phyloP scores from a whole-genome alignment of 2,113 vertebrate genomes.

The Sinocyclocheilus anophthalmus region DNA sequence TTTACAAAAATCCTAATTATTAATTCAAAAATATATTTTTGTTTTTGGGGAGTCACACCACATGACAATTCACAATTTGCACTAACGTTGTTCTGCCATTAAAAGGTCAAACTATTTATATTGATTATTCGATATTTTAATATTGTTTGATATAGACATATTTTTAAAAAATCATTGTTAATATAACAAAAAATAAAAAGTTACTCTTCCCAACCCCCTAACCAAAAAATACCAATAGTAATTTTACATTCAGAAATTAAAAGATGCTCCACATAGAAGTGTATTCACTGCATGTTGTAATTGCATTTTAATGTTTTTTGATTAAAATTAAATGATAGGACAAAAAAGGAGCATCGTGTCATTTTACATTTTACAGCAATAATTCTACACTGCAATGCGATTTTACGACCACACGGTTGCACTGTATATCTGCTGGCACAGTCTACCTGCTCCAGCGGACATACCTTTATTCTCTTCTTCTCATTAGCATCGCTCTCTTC shows the following conservation, averaged over 20 bases:
- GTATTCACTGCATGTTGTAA: background rate
- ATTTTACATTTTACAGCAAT: background rate
- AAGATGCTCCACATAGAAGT: background rate
- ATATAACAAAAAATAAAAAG: background rate
- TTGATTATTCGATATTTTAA: too few relatives aligned
- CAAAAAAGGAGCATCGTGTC: background rate
- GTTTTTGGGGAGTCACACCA: background rate
- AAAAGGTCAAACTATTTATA: too few relatives aligned
- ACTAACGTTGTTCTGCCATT: background rate
- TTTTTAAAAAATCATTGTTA: background rate
- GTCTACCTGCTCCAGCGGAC: background rate
- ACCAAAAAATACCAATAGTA: too few relatives aligned
- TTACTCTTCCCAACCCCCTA: too few relatives aligned
- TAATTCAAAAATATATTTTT: background rate
- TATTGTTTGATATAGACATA: too few relatives aligned
- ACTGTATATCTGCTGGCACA: slow-evolving; percentile 33
- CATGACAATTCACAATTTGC: background rate
- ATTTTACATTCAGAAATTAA: background rate
- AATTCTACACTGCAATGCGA: background rate
- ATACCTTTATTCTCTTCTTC: slow-evolving; percentile 11
- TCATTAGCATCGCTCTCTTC: background rate
- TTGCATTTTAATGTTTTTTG: background rate
- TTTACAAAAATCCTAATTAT: background rate
- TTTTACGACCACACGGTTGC: slow-evolving; percentile 48
- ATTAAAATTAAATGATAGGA: background rate